A percentile compares a stretch with the other conserved stretches of the same genome.
Conservation (phyloP, 2,797 vertebrate species). For the Emys orbicularis region DNA sequence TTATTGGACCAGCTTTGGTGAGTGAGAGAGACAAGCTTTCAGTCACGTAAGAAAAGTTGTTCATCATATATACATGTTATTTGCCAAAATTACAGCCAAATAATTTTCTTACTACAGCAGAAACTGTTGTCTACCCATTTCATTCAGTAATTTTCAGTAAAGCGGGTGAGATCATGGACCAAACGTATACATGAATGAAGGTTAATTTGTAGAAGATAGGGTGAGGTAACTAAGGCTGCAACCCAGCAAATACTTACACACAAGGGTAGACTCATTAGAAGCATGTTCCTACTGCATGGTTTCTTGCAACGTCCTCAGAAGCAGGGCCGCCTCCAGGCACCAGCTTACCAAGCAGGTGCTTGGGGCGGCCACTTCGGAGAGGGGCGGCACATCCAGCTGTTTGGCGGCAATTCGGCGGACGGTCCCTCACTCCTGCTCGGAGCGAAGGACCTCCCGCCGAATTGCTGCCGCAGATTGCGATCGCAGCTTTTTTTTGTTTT, state of each 20-base stretch:
- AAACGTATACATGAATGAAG: not conserved
- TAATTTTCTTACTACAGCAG: not conserved
- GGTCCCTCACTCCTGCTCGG: no score
- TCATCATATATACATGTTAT: not conserved
- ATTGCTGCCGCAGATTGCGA: no score
- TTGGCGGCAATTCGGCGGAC: no score
- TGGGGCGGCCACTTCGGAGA: no score
- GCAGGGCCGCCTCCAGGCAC: not conserved
- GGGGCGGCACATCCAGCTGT: no score
- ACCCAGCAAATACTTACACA: not conserved
- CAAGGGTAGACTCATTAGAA: not conserved
- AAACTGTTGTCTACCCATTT: not conserved
- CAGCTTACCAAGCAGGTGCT: no score
- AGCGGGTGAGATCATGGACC: not conserved
- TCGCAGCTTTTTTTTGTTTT: no score
- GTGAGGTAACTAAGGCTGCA: not conserved
- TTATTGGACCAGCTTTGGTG: not conserved
- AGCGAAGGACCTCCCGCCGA: no score
- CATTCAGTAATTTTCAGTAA: not conserved
- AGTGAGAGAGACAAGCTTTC: not conserved
- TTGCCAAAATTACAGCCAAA: not conserved
- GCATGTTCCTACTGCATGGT: not conserved
- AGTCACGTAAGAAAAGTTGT: not conserved
- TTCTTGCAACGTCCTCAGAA: not conserved
- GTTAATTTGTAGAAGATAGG: not conserved